Evolutionary conservation across 2,113 vertebrate genomes (phyloP), one percentile per base, ranked within the genome.

Genomic region (Buteo buteo): DNA sequence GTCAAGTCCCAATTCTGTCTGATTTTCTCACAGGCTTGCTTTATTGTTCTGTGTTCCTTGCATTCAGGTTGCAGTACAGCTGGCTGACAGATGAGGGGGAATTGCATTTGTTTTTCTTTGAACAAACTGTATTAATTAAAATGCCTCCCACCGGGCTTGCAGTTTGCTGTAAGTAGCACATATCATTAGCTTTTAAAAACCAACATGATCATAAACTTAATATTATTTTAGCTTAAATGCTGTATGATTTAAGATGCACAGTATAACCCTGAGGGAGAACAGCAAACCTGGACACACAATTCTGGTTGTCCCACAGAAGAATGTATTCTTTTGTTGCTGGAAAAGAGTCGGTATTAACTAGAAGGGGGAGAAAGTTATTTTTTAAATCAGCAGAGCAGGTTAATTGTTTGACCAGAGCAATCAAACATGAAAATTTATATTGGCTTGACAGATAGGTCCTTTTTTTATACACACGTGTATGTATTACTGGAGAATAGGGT

Each of bases 61-160:
- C 59, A 67, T 91, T 94, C 79, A 44, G 80, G 86, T 80, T 96
- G 73, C 93, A 80, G 50, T 92, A 84, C 91, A 97, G 92, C 90
- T 88, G 36, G 40, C 86, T 96, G 97, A 97, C 96, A 96, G 82
- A 96, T 96, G 95, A 97, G 83, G 79, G 74, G 67, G 93, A 96
- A 96, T 97, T 97, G 78, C 87, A 92, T 97, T 97, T 95, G 91
- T 94, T 97, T 97, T 96, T 90, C 97, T 98, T 97, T 97, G 96
- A 98, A 95, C 95, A 98, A 98, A 97, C 94, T 92, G 38, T 93
- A 94, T 96, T 98, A 98, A 98, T 98, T 98, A 98, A 98, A 97
- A 96, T 95, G 78, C 83, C 86, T 97, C 96, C 97, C 94, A 80
- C 96, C 44, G 80, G 95, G 97, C 64, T 96, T 96, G 82, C 96